Conservation (phyloP, 2,113 vertebrate genomes). For the Pleuronectes platessa region DNA sequence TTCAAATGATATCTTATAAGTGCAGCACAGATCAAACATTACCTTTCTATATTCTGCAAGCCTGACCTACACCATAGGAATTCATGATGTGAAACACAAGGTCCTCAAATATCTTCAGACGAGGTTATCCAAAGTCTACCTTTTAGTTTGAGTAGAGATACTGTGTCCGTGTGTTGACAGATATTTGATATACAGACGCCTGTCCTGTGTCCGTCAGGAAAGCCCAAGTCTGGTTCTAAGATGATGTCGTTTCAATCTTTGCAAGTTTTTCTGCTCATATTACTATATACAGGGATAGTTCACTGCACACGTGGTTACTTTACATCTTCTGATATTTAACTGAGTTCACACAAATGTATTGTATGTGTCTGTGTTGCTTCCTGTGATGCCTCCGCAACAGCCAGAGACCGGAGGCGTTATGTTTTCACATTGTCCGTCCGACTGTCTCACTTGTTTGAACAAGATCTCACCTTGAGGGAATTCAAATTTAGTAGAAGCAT, state of each 20-base stretch:
- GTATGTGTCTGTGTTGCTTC: too few relatives aligned
- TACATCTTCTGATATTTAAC: neutral
- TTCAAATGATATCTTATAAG: conserved; percentile 1
- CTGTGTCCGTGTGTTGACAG: conserved; percentile 4
- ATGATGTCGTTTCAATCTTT: neutral
- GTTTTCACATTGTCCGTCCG: too few relatives aligned
- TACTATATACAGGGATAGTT: neutral
- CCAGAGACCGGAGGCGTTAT: too few relatives aligned
- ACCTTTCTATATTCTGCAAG: conserved; percentile 14
- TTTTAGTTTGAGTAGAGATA: neutral
- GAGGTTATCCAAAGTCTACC: conserved; percentile 12
- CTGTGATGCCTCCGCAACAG: too few relatives aligned
- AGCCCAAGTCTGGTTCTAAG: neutral
- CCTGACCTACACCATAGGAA: conserved; percentile 20
- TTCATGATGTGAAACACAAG: conserved; percentile 25
- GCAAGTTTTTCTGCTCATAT: neutral
- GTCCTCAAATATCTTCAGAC: conserved; percentile 35
- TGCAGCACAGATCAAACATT: neutral
- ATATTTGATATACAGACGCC: neutral
- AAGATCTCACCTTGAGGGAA: too few relatives aligned
- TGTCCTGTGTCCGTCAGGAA: conserved; percentile 1
- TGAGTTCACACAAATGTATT: neutral
- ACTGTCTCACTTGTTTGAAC: too few relatives aligned
- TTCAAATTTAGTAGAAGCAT: too few relatives aligned
- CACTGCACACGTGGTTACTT: neutral